These are phyloP conservation scores for Halcyon senegalensis DNA, from an alignment of 2,113 vertebrate species.

Conservation along the genomic window DNA sequence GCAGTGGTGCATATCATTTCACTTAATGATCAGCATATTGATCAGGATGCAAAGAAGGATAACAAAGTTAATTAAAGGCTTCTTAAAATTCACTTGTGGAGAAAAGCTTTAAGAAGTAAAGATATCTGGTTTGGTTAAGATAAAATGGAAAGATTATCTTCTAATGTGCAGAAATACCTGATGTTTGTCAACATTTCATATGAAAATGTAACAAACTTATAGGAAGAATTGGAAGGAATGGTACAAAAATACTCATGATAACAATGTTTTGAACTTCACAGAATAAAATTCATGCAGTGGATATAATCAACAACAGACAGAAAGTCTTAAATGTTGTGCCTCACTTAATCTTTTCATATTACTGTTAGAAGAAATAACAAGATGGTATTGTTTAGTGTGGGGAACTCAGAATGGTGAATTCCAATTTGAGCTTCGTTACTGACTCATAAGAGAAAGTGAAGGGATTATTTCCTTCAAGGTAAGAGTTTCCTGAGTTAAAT, in stretches of 20 bases:
- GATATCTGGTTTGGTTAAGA: neutral
- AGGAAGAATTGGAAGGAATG: neutral
- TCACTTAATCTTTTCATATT: neutral
- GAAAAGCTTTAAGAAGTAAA: neutral
- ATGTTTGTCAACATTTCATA: neutral
- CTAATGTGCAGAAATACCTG: neutral
- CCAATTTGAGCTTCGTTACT: neutral
- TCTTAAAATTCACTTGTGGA: neutral
- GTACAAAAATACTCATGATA: neutral
- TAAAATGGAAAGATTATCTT: neutral
- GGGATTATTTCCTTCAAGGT: neutral
- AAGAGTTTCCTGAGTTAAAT: neutral
- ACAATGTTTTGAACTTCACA: neutral
- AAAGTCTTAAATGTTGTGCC: neutral
- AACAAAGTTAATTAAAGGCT: neutral
- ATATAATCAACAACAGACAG: neutral
- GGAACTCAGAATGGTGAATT: neutral
- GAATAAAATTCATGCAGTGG: neutral
- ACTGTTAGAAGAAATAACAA: neutral
- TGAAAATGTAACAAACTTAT: neutral
- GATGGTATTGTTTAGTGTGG: neutral
- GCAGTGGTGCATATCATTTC: neutral
- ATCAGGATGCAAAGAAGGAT: neutral
- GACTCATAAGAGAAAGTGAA: neutral
- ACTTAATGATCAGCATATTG: neutral